Base-by-base conservation (phyloP, 2,797 vertebrate species). In the Hydrocynus forskahlii region DNA sequence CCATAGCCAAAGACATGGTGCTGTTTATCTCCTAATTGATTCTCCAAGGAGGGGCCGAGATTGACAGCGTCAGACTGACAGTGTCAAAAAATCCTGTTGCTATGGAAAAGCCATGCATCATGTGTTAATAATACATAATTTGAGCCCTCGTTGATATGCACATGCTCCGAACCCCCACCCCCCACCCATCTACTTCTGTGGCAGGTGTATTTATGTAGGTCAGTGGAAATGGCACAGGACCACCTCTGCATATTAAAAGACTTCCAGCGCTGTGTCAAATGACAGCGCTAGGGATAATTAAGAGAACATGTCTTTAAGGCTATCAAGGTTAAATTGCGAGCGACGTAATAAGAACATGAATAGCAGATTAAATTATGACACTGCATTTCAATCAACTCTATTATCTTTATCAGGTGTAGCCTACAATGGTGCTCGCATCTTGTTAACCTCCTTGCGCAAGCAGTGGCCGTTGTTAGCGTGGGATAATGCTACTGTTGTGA, bases 11-110 rank as follows among this genome's bases (percentile, higher is more conserved):
- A 94, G 90, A 91, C 91, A 87, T 82, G 86, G 86, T 87, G 87
- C 94, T 96, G 92, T 95, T 97, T 96, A 93, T 95, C 93, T 95
- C 88, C 91, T 94, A 96, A 95, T 95, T 96, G 93, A 95, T 94
- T 96, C 94, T 96, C 94, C 86, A 88, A 95, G 94, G 94, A 93
- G 93, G 88, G 87, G 90, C 80, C 64, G 82, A 89, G 92, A 93
- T 92, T 91, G 94, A 94, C 89, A 92, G 88, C 87, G 86, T 93
- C 89, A 92, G 90, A 92, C 84, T 90, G 87, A 88, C 91, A 89
- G 88, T 74, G 89, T 91, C 92, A 78, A 82, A 92, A 92, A 90
- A 91, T 89, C 89, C 90, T 92, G 92, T 92, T 91, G 90, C 88
- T 88, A 84, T 85, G 87, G 90, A 86, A 88, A 92, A 90, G 90